phyloP scores from a whole-genome alignment of 2,888 invertebrate species.

The Mimas tiliae region DNA sequence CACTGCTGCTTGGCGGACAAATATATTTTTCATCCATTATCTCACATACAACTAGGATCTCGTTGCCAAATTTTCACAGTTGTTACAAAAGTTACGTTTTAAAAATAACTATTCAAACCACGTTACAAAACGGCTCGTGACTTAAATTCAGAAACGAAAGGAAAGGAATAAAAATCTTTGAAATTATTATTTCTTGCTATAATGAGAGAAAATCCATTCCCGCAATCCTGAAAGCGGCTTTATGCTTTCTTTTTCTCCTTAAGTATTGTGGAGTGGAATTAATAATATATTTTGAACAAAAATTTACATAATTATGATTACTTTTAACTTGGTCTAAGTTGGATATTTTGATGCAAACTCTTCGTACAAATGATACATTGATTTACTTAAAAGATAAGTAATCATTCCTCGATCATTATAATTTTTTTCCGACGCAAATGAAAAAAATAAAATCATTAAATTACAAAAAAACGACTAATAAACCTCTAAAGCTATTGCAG shows the following conservation, averaged over 20 bases:
- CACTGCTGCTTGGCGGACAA: no score
- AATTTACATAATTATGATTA: neutral
- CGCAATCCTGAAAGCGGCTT: slow-evolving; percentile 13
- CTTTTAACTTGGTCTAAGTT: neutral
- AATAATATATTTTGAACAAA: slow-evolving; percentile 4
- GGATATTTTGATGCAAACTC: no score
- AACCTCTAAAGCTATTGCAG: no score
- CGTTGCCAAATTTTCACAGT: neutral
- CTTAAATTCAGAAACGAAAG: neutral
- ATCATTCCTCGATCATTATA: no score
- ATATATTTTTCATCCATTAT: neutral
- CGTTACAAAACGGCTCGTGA: neutral
- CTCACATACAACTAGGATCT: neutral
- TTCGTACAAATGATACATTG: no score
- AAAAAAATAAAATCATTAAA: no score
- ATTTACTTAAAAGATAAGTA: no score
- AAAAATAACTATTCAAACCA: slow-evolving; percentile 17
- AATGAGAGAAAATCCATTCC: slow-evolving; percentile 19
- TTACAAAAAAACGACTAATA: no score
- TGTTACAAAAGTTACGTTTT: neutral
- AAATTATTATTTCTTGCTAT: slow-evolving; percentile 19
- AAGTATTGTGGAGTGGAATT: slow-evolving; percentile 4
- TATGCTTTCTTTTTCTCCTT: slow-evolving; percentile 2
- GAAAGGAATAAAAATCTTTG: slow-evolving; percentile 17
- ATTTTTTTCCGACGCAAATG: no score